These are phyloP conservation scores for Falco novaeseelandiae DNA, from an alignment of 2,797 vertebrate genomes.

Conservation along the genomic window DNA sequence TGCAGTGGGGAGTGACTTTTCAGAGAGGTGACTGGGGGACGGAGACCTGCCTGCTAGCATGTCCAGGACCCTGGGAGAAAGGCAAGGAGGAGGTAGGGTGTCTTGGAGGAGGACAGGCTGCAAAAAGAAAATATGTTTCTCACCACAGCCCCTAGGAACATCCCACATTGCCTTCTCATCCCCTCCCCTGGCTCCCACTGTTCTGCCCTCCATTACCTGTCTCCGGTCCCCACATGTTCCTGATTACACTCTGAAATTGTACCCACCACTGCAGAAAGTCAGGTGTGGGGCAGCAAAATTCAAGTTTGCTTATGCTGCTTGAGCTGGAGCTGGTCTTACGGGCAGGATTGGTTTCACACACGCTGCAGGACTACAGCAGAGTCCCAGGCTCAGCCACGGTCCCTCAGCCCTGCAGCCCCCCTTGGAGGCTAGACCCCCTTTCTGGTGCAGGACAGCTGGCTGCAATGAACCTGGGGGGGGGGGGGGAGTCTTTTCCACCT, in stretches of 20 bases:
- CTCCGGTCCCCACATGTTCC: background rate
- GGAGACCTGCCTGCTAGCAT: background rate
- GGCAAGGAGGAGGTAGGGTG: background rate
- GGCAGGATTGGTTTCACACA: background rate
- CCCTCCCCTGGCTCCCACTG: background rate
- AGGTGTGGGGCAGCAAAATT: background rate
- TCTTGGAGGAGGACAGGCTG: background rate
- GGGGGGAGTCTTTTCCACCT: background rate
- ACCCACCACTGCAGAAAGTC: background rate
- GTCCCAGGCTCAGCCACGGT: background rate
- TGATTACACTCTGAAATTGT: background rate
- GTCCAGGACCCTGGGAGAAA: background rate
- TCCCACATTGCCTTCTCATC: background rate
- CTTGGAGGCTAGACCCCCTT: background rate
- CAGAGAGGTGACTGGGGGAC: background rate
- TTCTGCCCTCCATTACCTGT: background rate
- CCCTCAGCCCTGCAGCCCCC: background rate
- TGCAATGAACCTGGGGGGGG: background rate
- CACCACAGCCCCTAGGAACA: background rate
- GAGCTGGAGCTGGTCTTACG: background rate
- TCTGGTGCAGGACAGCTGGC: background rate
- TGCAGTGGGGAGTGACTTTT: background rate
- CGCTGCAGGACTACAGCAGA: background rate
- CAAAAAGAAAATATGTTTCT: background rate
- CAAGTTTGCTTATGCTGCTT: background rate